Evolutionary conservation across 2,797 vertebrate genomes (phyloP).

Genomic region (Cirrhinus molitorella): DNA sequence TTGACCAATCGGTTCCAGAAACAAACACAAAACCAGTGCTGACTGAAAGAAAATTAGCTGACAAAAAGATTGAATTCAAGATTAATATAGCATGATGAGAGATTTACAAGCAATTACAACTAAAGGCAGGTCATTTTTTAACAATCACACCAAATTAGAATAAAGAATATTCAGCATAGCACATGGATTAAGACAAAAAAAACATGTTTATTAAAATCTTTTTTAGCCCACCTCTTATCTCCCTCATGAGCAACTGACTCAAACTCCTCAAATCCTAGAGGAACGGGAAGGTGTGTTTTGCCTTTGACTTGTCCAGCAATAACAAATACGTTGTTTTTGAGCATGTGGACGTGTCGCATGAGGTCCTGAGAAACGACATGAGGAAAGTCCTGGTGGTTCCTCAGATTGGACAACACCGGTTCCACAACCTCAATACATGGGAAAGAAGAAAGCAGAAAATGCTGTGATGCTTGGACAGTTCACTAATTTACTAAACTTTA

Average conservation of each 20-base stretch:
- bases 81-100: background rate
- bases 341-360: slow-evolving; percentile 76
- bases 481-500: background rate
- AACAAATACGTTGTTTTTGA: slow-evolving; percentile 81
- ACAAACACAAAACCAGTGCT: background rate
- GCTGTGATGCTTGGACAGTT: background rate
- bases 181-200: background rate
- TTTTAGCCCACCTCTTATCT: slow-evolving; percentile 75
- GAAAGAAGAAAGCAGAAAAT: slow-evolving; percentile 68
- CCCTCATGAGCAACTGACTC: slow-evolving; percentile 74
- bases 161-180: background rate
- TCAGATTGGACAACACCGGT: slow-evolving; percentile 84
- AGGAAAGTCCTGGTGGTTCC: slow-evolving; percentile 87
- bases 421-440: slow-evolving; percentile 80
- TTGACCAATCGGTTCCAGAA: too few species aligned
- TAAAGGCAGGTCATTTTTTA: background rate
- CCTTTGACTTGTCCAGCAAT: slow-evolving; percentile 85
- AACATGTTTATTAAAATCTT: background rate
- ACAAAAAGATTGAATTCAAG: background rate
- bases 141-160: background rate
- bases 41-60: background rate
- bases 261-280: slow-evolving; percentile 77
- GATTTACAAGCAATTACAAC: background rate
- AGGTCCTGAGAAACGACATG: slow-evolving; percentile 86
- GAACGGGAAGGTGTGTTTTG: slow-evolving; percentile 88